Evolutionary conservation across 2,888 invertebrate species (phyloP), one percentile per base, ranked within the genome.

Genomic region (Ashinkailepas kermadecensis): DNA sequence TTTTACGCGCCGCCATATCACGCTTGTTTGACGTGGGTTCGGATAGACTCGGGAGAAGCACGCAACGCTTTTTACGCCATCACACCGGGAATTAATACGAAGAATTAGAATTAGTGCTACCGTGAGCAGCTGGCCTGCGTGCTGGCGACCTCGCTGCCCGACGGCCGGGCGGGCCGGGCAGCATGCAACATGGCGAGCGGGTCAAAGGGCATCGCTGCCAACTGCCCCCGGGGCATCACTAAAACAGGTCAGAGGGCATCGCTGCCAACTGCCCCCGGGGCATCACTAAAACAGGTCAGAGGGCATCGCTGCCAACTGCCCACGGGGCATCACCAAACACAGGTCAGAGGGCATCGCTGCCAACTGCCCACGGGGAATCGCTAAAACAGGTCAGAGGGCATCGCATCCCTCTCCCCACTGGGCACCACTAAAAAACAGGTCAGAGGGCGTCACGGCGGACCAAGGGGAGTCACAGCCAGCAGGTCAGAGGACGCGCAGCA

Each of bases 31-130:
- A 70, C 70, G 70, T 54, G 70, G 54, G 54, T 70, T 70, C 39
- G 70, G 70, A 70, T 70, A 70, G 39, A 54, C 54, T 18, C 70
- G 70, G 54, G 70, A 54, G 70, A 70, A 18, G 70, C 70, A 70
- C 70, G 70, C 70, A 70, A 70, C 70, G 70, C 70, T 70, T 70
- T 70, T 70, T 70, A 25, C 70, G 70, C 39, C 70, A 70, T 70
- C 70, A 70, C 70, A 54, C 70, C 87, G n/a, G 54, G 70, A 70
- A 70, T 39, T 70, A 54, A 70, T 70, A 18, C 70, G 39, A 70
- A 70, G 70, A 70, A 70, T 70, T 39, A 25, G 70, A 70, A 70
- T 70, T 39, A 11, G 70, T 18, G 67, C 67, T 67, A 25, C 13
- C 70, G 21, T 10, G n/a, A 54, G 39, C 70, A 70, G 70, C 15